These are phyloP conservation scores for Crocuta crocuta DNA, from an alignment of 2,113 vertebrate genomes.

Conservation along the genomic window DNA sequence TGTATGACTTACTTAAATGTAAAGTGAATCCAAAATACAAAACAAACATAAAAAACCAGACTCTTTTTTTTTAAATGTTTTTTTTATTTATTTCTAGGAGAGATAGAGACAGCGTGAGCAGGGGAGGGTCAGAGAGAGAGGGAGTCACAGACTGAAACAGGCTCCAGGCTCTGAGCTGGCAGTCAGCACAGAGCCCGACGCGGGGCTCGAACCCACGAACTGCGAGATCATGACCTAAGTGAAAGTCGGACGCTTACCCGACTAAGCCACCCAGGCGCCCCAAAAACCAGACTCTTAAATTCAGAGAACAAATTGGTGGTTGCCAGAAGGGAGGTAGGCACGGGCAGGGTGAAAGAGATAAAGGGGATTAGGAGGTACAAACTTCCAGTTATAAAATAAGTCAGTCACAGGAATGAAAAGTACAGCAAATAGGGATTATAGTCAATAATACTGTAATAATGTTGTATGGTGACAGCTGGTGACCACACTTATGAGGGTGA, in stretches of 20 bases:
- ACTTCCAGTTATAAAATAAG: neutral
- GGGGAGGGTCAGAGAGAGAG: no score
- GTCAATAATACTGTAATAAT: neutral
- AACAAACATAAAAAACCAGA: neutral
- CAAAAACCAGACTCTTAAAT: neutral
- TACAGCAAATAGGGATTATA: neutral
- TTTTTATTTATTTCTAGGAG: no score
- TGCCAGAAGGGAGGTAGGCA: neutral
- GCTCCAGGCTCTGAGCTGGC: no score
- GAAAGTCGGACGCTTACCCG: no score
- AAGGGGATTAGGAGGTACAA: neutral
- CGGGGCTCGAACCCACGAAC: no score
- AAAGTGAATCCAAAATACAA: neutral
- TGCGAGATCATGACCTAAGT: no score
- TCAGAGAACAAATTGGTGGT: neutral
- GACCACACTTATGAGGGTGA: neutral
- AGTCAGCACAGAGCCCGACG: no score
- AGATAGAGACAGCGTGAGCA: no score
- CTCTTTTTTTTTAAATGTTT: neutral
- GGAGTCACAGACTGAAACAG: no score
- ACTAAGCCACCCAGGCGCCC: no score
- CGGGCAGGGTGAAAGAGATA: neutral
- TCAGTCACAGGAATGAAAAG: neutral
- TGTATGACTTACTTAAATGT: neutral
- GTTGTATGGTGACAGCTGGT: neutral